Percentiles rank a stretch among this genome's conserved stretches.
These are phyloP conservation scores for Zaprionus kolodkinae DNA, from an alignment of 1,140 invertebrate species.

Conservation along the genomic window DNA sequence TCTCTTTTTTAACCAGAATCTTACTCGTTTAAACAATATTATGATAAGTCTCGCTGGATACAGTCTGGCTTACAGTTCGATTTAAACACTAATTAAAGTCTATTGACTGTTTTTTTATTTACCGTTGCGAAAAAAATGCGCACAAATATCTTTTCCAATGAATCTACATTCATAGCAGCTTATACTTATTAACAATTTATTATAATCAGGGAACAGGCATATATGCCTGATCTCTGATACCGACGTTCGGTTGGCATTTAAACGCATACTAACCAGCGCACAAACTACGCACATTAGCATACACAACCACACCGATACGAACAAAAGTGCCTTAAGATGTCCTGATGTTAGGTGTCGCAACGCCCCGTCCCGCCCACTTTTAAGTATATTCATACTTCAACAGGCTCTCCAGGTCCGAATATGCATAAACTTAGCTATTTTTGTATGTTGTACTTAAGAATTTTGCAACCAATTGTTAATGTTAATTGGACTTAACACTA, in stretches of 20 bases:
- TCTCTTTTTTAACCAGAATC: conserved; percentile 34
- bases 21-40: conserved; percentile 14
- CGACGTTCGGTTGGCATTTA: conserved; percentile 59
- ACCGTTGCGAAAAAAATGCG: conserved; percentile 8
- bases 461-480: conserved; percentile 26
- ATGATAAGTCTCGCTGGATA: conserved; percentile 4
- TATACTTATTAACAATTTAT: conserved; percentile 21
- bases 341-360: conserved; percentile 42
- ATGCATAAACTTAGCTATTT: conserved; percentile 30
- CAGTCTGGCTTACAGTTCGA: neutral
- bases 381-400: conserved; percentile 43
- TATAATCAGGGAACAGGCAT: conserved; percentile 3
- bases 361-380: neutral
- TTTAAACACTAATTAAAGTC: neutral
- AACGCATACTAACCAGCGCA: conserved; percentile 43
- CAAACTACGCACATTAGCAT: conserved; percentile 25
- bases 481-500: conserved; percentile 14
- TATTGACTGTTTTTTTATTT: neutral
- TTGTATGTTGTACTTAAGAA: conserved; percentile 41
- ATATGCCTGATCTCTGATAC: conserved; percentile 5
- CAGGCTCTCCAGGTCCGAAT: conserved; percentile 29
- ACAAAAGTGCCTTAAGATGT: conserved; percentile 69
- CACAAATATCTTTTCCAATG: conserved; percentile 35
- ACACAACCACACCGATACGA: conserved; percentile 1
- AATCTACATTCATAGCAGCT: conserved; percentile 19